These are phyloP conservation scores for Condylura cristata DNA, from an alignment of 2,113 vertebrate genomes.

Conservation along the genomic window DNA sequence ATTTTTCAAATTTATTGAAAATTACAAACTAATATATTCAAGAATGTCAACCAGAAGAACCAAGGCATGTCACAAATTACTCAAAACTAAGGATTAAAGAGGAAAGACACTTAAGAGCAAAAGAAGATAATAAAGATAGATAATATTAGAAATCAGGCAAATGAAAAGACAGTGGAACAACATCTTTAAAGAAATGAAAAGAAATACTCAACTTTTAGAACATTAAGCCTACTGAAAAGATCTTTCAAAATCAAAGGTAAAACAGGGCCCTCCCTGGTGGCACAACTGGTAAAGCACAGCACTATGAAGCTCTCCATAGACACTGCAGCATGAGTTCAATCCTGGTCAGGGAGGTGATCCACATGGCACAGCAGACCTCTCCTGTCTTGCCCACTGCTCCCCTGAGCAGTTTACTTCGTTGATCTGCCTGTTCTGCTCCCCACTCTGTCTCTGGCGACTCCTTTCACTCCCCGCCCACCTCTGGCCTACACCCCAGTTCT, in stretches of 20 bases:
- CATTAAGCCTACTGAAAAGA: background rate
- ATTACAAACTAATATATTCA: background rate
- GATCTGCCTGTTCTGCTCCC: too few species aligned
- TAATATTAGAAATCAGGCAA: slow-evolving; percentile 22
- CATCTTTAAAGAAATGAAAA: background rate
- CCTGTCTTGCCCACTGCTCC: too few species aligned
- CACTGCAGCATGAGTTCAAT: too few species aligned
- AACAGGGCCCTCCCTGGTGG: too few species aligned
- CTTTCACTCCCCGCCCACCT: too few species aligned
- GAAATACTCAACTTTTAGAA: background rate
- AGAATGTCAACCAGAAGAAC: background rate
- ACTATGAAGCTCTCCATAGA: too few species aligned
- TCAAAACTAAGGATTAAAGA: background rate
- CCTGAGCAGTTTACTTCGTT: too few species aligned
- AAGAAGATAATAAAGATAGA: background rate
- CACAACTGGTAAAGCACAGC: too few species aligned
- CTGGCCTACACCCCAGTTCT: too few species aligned
- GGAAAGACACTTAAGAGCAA: background rate
- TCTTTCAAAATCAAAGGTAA: slow-evolving; percentile 3
- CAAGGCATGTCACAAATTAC: background rate
- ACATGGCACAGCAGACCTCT: too few species aligned
- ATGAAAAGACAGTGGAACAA: background rate
- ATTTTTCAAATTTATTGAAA: background rate
- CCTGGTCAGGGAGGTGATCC: too few species aligned
- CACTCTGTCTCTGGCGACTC: too few species aligned